Percentiles rank a stretch among this genome's conserved stretches.
Evolutionary conservation across 1,140 invertebrate genomes (phyloP).

Genomic region (Drosophila sucinea): DNA sequence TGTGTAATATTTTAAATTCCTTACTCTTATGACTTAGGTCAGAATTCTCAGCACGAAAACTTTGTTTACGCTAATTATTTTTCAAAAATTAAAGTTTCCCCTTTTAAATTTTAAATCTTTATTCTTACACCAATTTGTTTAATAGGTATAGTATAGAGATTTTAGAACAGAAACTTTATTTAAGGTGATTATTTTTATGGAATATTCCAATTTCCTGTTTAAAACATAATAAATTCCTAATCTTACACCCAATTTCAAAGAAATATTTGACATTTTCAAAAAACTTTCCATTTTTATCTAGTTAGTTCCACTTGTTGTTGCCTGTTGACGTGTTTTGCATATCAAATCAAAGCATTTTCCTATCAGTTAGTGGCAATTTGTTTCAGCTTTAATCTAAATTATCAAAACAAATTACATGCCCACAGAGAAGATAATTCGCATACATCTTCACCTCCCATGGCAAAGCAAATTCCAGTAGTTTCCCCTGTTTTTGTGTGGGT

Average conservation of each 20-base stretch:
- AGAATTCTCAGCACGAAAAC: too few relatives aligned
- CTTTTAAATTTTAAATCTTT: too few relatives aligned
- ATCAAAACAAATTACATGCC: conserved; percentile 29
- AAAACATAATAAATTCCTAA: too few relatives aligned
- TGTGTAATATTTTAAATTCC: too few relatives aligned
- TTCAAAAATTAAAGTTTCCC: too few relatives aligned
- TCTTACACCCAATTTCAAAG: neutral
- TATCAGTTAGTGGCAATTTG: conserved; percentile 27
- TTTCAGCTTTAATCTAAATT: conserved; percentile 48
- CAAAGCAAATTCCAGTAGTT: neutral
- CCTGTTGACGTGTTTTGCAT: conserved; percentile 1
- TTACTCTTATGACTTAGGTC: too few relatives aligned
- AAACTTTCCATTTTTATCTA: neutral
- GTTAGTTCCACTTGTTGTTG: neutral
- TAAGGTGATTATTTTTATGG: too few relatives aligned
- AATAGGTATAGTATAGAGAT: too few relatives aligned
- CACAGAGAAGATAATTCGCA: conserved; percentile 39
- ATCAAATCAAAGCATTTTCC: conserved; percentile 39
- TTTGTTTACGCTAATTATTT: too few relatives aligned
- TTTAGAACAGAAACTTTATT: too few relatives aligned
- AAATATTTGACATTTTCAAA: neutral
- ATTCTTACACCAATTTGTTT: too few relatives aligned
- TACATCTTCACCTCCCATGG: neutral
- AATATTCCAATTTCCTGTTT: too few relatives aligned
- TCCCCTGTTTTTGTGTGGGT: neutral